phyloP scores from a whole-genome alignment of 2,113 vertebrate genomes.

The Sylvicapra grimmia region DNA sequence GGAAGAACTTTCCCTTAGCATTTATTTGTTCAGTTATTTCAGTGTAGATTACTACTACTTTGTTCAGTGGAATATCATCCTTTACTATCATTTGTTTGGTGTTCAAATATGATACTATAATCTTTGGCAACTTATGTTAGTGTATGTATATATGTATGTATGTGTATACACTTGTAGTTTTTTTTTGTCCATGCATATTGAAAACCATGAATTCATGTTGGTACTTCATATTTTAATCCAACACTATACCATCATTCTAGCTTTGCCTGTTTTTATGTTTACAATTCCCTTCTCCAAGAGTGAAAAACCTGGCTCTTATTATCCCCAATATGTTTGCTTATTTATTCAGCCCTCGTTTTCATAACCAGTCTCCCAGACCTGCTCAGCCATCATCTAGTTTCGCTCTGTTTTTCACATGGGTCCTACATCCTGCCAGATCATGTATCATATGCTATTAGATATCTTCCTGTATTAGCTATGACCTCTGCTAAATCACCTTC shows the following conservation, averaged over 20 bases:
- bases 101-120: neutral
- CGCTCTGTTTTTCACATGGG: neutral
- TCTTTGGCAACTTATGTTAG: neutral
- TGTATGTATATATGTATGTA: neutral
- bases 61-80: neutral
- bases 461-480: neutral
- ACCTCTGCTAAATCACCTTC: neutral
- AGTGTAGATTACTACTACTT: neutral
- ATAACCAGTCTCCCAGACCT: neutral
- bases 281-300: neutral
- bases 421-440: neutral
- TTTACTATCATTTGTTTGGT: neutral
- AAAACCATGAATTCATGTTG: neutral
- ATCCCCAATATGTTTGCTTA: neutral
- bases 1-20: neutral
- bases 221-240: neutral
- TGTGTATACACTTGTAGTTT: neutral
- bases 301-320: neutral
- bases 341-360: neutral
- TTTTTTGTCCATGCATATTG: neutral
- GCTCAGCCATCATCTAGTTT: neutral
- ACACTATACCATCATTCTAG: neutral
- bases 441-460: neutral
- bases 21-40: neutral
- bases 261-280: neutral